These are phyloP conservation scores for Artibeus lituratus DNA, from an alignment of 2,797 vertebrate species.

Conservation along the genomic window DNA sequence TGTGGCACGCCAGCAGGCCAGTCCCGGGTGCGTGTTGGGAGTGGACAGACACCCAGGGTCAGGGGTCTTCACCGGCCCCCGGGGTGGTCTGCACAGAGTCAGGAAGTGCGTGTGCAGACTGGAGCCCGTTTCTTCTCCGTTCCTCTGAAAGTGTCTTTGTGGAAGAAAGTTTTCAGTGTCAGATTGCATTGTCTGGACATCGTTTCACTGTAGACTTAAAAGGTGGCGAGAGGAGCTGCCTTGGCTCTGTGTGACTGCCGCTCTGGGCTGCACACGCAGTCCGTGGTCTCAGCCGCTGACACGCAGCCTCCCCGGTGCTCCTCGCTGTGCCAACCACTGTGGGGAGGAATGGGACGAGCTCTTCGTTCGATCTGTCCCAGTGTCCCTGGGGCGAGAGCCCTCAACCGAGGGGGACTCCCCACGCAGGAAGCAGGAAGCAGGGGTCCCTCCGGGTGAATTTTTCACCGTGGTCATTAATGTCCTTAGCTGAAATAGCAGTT, in stretches of 20 bases:
- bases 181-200: not conserved
- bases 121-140: not conserved
- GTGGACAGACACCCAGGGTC: not conserved
- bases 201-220: not conserved
- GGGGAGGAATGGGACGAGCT: too few species aligned
- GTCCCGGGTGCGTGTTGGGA: accelerated
- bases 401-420: not conserved
- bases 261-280: accelerated
- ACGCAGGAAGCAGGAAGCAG: not conserved
- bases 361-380: too few species aligned
- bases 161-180: not conserved
- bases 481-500: not conserved
- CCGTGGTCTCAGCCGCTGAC: accelerated
- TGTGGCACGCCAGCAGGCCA: accelerated
- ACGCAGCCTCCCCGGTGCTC: accelerated
- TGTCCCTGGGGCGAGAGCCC: not conserved
- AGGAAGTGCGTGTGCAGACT: not conserved
- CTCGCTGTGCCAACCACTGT: accelerated
- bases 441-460: too few species aligned
- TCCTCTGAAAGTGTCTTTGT: not conserved
- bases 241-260: not conserved
- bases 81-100: not conserved
- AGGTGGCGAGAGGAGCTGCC: not conserved
- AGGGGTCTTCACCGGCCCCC: not conserved
- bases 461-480: not conserved